These are phyloP conservation scores for Rostratula benghalensis DNA, from an alignment of 2,113 vertebrate species.

Conservation along the genomic window DNA sequence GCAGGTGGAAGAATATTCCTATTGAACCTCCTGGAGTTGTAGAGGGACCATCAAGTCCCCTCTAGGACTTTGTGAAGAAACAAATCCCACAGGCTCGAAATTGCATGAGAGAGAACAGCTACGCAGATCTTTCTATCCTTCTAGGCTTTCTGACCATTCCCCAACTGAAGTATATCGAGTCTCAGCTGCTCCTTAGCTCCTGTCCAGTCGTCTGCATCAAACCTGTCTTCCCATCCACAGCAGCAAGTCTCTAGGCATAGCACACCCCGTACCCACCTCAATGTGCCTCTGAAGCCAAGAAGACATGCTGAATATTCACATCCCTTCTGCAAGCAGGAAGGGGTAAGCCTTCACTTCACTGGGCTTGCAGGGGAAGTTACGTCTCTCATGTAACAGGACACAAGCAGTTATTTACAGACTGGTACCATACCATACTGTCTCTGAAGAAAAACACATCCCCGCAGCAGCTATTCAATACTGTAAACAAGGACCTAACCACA, in stretches of 20 bases:
- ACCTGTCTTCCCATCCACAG: not conserved
- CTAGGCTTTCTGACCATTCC: not conserved
- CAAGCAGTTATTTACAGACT: not conserved
- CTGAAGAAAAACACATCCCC: not conserved
- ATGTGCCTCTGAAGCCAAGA: not conserved
- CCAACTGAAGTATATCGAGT: not conserved
- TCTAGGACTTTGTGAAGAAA: not conserved
- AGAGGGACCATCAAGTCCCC: not conserved
- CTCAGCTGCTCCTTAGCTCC: not conserved
- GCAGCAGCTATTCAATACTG: not conserved
- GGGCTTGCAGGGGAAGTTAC: not conserved
- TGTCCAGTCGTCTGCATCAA: not conserved
- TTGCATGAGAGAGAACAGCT: not conserved
- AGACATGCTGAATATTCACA: not conserved
- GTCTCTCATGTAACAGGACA: not conserved
- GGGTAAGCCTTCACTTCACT: not conserved
- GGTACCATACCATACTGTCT: not conserved
- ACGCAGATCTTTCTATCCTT: not conserved
- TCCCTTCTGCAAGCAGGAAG: not conserved
- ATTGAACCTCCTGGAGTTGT: not conserved
- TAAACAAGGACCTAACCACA: not conserved
- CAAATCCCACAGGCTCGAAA: not conserved
- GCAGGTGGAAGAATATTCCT: not conserved
- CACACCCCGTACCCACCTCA: not conserved
- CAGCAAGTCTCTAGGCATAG: not conserved